Conservation (phyloP, 2,113 vertebrate genomes). For the Hypocryptadius cinnamomeus region DNA sequence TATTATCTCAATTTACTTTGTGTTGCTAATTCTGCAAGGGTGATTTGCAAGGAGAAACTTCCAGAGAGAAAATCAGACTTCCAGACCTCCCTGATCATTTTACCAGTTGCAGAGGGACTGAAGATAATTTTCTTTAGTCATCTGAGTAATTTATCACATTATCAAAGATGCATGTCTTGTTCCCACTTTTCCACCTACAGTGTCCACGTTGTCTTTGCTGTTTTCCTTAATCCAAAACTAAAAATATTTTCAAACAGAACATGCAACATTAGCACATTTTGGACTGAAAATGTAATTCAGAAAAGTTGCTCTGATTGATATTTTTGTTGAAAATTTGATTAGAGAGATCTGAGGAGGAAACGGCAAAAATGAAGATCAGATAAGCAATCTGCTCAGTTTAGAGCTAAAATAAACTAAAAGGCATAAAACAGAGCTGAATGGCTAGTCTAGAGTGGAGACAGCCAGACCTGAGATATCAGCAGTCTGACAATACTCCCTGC, state of each 20-base stretch:
- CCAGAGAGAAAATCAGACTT: neutral
- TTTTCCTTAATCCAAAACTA: neutral
- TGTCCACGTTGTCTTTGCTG: neutral
- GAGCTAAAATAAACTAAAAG: neutral
- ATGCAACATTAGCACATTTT: neutral
- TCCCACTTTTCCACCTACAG: neutral
- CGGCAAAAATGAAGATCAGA: neutral
- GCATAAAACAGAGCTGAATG: neutral
- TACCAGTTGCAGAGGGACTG: neutral
- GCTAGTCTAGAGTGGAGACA: neutral
- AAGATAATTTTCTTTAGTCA: neutral
- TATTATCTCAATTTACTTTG: neutral
- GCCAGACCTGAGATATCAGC: neutral
- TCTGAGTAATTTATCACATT: neutral
- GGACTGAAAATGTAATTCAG: neutral
- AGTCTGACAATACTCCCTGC: neutral
- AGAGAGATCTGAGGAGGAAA: neutral
- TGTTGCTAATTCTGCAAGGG: neutral
- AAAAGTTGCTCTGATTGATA: neutral
- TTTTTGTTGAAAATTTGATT: neutral
- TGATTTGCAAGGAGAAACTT: neutral
- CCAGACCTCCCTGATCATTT: neutral
- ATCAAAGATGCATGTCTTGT: neutral
- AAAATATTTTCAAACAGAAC: neutral
- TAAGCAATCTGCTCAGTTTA: neutral